phyloP scores from a whole-genome alignment of 2,797 vertebrate species.

The Pseudochromis fuscus region DNA sequence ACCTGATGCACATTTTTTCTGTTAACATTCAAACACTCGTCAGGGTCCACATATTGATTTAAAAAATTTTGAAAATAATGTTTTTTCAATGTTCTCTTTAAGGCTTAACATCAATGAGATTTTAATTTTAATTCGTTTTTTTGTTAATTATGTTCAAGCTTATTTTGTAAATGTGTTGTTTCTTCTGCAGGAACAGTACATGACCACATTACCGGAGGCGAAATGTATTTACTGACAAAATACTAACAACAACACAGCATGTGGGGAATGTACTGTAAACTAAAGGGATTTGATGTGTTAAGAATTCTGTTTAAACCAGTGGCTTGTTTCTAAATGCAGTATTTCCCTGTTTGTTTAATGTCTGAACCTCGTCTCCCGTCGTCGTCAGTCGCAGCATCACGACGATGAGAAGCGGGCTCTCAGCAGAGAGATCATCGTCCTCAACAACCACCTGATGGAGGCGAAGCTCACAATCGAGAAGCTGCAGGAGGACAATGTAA shows the following conservation, averaged over 20 bases:
- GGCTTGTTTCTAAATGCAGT: background rate
- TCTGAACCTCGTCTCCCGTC: background rate
- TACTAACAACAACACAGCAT: background rate
- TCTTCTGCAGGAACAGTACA: too few species aligned
- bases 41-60: too few species aligned
- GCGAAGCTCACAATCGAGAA: constrained; percentile 98
- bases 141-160: background rate
- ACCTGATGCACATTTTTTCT: background rate
- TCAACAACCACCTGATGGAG: constrained; percentile 98
- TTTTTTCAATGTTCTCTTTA: background rate
- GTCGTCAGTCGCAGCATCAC: constrained; percentile 92
- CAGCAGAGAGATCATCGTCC: constrained; percentile 97
- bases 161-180: background rate
- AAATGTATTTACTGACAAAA: too few species aligned
- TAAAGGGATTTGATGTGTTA: background rate
- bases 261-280: background rate
- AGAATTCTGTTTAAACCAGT: background rate
- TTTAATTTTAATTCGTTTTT: too few species aligned
- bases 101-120: background rate
- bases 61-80: too few species aligned
- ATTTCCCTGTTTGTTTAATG: background rate
- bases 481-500: constrained; percentile 96
- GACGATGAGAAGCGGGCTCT: constrained; percentile 97
- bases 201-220: too few species aligned
- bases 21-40: background rate